Percentiles rank a stretch among this genome's conserved stretches.
These are phyloP conservation scores for Polymixis lichenea DNA, from an alignment of 2,888 invertebrate species.

Conservation along the genomic window DNA sequence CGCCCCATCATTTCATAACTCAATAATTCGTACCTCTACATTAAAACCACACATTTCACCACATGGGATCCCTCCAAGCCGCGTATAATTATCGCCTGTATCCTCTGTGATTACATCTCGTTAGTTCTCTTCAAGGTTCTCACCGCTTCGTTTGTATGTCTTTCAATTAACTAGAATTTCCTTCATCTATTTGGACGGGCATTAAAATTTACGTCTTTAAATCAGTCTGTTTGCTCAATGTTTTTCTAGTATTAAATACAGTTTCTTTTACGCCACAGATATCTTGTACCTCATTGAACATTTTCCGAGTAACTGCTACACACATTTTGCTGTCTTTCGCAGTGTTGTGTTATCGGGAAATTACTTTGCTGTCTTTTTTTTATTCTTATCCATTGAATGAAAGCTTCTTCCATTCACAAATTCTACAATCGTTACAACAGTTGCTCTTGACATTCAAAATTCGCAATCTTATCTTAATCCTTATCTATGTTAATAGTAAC, in stretches of 20 bases:
- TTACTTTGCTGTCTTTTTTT: constrained; percentile 12
- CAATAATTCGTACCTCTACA: constrained; percentile 26
- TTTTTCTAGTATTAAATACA: constrained; percentile 1
- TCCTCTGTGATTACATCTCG: constrained; percentile 68
- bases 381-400: constrained; percentile 11
- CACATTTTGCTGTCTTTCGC: constrained; percentile 19
- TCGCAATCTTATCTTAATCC: constrained; percentile 42
- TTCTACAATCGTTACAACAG: constrained; percentile 13
- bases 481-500: constrained; percentile 14
- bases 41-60: constrained; percentile 30
- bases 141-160: constrained; percentile 54
- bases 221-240: constrained; percentile 12
- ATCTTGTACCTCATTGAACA: constrained; percentile 32
- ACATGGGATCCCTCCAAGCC: constrained; percentile 35
- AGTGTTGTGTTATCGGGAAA: constrained; percentile 2
- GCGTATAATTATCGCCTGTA: constrained; percentile 62
- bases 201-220: constrained; percentile 19
- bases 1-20: neutral
- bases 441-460: constrained; percentile 38
- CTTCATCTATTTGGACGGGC: constrained; percentile 32
- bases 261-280: constrained; percentile 11
- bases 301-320: constrained; percentile 28
- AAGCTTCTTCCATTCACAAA: constrained; percentile 38
- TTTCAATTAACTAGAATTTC: constrained; percentile 58
- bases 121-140: constrained; percentile 68